Base-by-base conservation (phyloP, 2,888 invertebrate genomes). In the Caenorhabditis imperialis region DNA sequence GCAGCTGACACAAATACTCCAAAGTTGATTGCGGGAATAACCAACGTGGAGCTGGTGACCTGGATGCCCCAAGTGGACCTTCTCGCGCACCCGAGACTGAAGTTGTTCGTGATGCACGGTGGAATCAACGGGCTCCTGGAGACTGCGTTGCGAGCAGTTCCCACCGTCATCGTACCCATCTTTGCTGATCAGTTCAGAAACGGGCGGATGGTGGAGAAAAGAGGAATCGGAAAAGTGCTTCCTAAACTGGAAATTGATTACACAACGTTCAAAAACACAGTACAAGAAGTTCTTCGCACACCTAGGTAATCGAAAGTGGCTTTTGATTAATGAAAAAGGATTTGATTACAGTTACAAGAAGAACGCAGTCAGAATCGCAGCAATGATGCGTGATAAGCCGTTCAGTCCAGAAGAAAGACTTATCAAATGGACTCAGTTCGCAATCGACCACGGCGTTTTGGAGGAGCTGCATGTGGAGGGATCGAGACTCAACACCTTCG, bases 131-230 rank as follows among this genome's bases (percentile, higher is more conserved):
- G 84, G 18, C 54, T 87, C 8, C 61, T 86, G 10, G 86, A 86
- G 63, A 79, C 85, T 4, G 79, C 83, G 2, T 77, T 83, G 33
- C 79, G 77, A 8, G 84, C 78, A n/a, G 83, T 85, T 20, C 86
- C 86, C 0, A 72, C 84, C 8, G 74, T 87, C 10, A 77, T 81
- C 25, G 77, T 87, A 18, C 86, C 86, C 7, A 67, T 86, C 38
- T 87, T 86, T 55, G 86, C 85, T 16, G 86, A 86, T 65, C 86
- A 86, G 44, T 82, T 84, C 42, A 72, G 85, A 42, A 87, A 87
- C 45, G 85, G 83, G 42, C 61, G 86, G 54, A 76, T 79, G 67
- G 84, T 77, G n/a, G 86, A 86, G 65, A 84, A 72, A 44, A 51
- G 82, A 42, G 77, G 82, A 33, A 79, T 84, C 23, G 85, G 85